Base-by-base conservation (phyloP, 2,113 vertebrate species). In the Neolamprologus brichardi region DNA sequence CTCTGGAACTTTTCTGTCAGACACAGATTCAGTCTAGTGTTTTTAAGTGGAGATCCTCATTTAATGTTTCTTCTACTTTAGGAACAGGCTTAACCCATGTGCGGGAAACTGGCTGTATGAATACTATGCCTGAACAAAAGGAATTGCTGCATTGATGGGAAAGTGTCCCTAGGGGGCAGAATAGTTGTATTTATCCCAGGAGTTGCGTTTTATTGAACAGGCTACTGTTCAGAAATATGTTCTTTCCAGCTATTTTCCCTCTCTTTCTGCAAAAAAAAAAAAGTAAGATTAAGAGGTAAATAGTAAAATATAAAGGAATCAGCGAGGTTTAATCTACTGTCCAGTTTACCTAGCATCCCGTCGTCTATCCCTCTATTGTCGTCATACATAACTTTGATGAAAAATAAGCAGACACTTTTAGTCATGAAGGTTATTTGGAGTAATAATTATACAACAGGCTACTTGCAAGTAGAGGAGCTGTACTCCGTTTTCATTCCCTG, bases 161-260 rank as follows among this genome's bases (percentile, higher is more conserved):
- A 5, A 72, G 2, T 79, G 81, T 83, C 92, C 12, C 83, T 89
- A 93, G 94, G 44, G 82, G 90, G 92, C 91, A 89, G 25, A 82
- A 62, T 60, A 54, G 60, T 30, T 20, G 6, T 28, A 78, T 17
- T 81, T 18, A 37, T 37, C 8, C 9, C 28, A 62, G 10, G n/a
- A 14, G 4, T 81, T 60, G n/a, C 8, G 10, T 17, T 15, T 34
- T 34, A 32, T 34, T 18, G 37, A 37, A 49, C 81, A 70, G n/a
- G 30, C 5, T 32, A 5, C 14, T 25, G 8, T 75, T 18, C 23
- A 30, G 0, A 75, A 75, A 75, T 49, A 17, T 46, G 23, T 75
- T 75, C 23, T 75, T 49, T 75, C 14, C 9, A 75, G 9, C 70
- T 75, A 30, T 49, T 28, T 17, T 0, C 5, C 41, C 2, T 75